Percentiles rank a stretch among this genome's conserved stretches.
phyloP scores from a whole-genome alignment of 2,888 invertebrate species.

The Caenorhabditis sp. region DNA sequence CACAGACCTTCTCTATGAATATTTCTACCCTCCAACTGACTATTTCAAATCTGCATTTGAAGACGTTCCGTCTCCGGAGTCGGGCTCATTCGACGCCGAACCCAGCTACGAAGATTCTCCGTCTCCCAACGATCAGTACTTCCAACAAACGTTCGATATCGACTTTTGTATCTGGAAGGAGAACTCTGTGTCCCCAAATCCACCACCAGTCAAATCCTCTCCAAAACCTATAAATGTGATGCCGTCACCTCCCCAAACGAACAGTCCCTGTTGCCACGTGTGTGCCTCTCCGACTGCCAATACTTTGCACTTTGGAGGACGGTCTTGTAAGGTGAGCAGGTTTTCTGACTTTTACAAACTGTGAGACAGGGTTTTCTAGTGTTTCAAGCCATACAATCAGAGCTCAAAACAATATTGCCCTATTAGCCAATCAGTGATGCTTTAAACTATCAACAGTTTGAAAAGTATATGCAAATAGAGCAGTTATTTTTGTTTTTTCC shows the following conservation, averaged over 20 bases:
- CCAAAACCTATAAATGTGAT: slow-evolving; percentile 31
- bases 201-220: not conserved
- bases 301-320: slow-evolving; percentile 73
- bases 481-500: not conserved
- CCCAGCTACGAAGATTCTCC: slow-evolving; percentile 1
- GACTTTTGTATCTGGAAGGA: slow-evolving; percentile 52
- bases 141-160: slow-evolving; percentile 40
- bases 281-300: slow-evolving; percentile 73
- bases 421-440: not conserved
- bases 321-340: slow-evolving; percentile 66
- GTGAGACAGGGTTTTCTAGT: too few relatives aligned
- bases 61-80: slow-evolving; percentile 40
- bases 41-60: slow-evolving; percentile 51
- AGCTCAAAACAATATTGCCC: not conserved
- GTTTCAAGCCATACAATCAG: too few relatives aligned
- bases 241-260: slow-evolving; percentile 20
- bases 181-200: slow-evolving; percentile 19
- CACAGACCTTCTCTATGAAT: slow-evolving; percentile 62
- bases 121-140: not conserved
- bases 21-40: slow-evolving; percentile 58
- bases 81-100: slow-evolving; percentile 7
- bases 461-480: not conserved
- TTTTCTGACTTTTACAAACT: not conserved
- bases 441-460: not conserved
- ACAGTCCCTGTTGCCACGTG: slow-evolving; percentile 64